These are phyloP conservation scores for Dryocosmus kuriphilus DNA, from an alignment of 2,888 invertebrate genomes.

Conservation along the genomic window DNA sequence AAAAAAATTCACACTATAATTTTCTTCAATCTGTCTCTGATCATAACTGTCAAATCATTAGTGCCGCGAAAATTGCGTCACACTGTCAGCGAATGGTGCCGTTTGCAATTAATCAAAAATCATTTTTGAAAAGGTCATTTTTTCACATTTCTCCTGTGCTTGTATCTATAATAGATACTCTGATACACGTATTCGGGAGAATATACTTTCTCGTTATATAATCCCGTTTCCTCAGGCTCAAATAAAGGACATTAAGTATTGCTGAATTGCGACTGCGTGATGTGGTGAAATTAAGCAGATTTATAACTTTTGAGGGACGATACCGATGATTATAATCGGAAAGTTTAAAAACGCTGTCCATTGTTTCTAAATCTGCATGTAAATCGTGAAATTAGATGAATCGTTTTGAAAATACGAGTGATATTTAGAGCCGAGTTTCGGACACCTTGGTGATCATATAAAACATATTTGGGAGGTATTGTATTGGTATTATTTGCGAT, in stretches of 20 bases:
- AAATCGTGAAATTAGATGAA: not conserved
- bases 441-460: too few species aligned
- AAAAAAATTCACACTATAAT: not conserved
- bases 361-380: not conserved
- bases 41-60: conserved; percentile 22
- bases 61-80: conserved; percentile 18
- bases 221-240: conserved; percentile 27
- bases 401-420: not conserved
- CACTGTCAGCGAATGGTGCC: not conserved
- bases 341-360: not conserved
- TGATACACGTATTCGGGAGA: conserved; percentile 5
- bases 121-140: conserved; percentile 30
- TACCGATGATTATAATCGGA: conserved; percentile 21
- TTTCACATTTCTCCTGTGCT: conserved; percentile 11
- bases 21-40: conserved; percentile 4
- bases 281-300: conserved; percentile 19
- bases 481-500: conserved; percentile 40
- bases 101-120: conserved; percentile 29
- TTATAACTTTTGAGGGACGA: not conserved
- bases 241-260: conserved; percentile 25
- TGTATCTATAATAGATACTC: not conserved
- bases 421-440: not conserved
- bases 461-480: not conserved
- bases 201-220: conserved; percentile 34
- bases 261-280: not conserved